phyloP scores from a whole-genome alignment of 2,113 vertebrate genomes.

The Elephantulus edwardii region DNA sequence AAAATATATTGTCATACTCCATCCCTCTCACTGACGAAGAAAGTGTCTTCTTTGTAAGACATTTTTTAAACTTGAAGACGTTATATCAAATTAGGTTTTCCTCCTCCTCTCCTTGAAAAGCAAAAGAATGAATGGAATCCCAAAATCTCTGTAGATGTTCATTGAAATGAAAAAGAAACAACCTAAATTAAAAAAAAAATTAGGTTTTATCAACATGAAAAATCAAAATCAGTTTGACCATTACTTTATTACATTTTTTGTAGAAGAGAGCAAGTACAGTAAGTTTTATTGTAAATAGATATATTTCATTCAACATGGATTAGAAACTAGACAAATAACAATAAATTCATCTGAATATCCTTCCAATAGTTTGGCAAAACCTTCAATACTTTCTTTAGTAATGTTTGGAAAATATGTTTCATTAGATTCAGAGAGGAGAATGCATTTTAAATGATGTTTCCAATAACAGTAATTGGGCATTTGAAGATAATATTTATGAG shows the following conservation, averaged over 20 bases:
- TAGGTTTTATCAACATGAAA: background rate
- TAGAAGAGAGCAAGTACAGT: background rate
- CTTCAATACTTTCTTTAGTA: background rate
- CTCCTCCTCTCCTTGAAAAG: too few species aligned
- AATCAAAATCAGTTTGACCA: background rate
- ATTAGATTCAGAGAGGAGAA: background rate
- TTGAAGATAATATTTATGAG: background rate
- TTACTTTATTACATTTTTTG: too few species aligned
- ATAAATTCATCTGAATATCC: background rate
- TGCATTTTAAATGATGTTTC: constrained; percentile 27
- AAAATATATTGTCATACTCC: background rate
- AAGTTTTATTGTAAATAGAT: background rate
- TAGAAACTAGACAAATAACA: constrained; percentile 5
- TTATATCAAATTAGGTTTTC: too few species aligned
- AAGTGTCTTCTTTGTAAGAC: background rate
- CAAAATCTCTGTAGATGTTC: too few species aligned
- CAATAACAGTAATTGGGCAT: background rate
- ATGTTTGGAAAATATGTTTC: background rate
- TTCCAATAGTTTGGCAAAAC: background rate
- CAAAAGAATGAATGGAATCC: too few species aligned
- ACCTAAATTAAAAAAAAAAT: too few species aligned
- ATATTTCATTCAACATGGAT: background rate
- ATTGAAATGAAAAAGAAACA: too few species aligned
- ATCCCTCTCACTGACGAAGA: background rate
- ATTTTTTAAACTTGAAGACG: background rate